Evolutionary conservation across 1,140 invertebrate species (phyloP).

Genomic region (Orchesella cincta): DNA sequence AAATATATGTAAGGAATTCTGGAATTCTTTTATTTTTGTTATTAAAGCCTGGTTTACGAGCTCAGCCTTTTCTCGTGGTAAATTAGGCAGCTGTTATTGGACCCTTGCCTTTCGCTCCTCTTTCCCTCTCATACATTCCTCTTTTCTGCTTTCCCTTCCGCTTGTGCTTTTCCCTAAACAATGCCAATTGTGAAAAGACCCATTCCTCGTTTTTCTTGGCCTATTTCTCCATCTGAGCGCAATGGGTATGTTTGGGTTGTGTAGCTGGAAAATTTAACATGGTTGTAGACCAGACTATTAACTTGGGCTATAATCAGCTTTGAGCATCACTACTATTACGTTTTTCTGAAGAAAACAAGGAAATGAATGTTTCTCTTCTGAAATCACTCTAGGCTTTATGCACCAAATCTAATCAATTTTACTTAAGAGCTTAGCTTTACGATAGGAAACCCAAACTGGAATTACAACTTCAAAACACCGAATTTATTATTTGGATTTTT

Average conservation of each 20-base stretch:
- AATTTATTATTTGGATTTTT: not conserved
- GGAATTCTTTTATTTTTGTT: constrained; percentile 9
- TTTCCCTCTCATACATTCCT: not conserved
- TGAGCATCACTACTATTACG: not conserved
- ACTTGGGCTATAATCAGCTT: constrained; percentile 13
- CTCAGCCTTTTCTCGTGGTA: not conserved
- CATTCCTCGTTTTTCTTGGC: not conserved
- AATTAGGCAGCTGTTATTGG: constrained; percentile 14
- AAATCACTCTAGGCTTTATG: not conserved
- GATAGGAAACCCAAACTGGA: not conserved
- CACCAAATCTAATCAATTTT: constrained; percentile 14
- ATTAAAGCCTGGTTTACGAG: constrained; percentile 7
- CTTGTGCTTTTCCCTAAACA: constrained; percentile 5
- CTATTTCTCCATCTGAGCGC: not conserved
- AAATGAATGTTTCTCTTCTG: not conserved
- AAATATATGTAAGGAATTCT: not conserved
- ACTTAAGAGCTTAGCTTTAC: not conserved
- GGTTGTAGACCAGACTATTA: not conserved
- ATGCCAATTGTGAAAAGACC: constrained; percentile 2
- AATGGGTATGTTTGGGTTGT: not conserved
- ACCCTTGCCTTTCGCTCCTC: not conserved
- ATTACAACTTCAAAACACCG: not conserved
- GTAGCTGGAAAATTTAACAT: not conserved
- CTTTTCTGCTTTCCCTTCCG: not conserved
- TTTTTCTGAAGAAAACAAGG: constrained; percentile 7